These are phyloP conservation scores for Alauda arvensis DNA, from an alignment of 2,797 vertebrate genomes.

Conservation along the genomic window DNA sequence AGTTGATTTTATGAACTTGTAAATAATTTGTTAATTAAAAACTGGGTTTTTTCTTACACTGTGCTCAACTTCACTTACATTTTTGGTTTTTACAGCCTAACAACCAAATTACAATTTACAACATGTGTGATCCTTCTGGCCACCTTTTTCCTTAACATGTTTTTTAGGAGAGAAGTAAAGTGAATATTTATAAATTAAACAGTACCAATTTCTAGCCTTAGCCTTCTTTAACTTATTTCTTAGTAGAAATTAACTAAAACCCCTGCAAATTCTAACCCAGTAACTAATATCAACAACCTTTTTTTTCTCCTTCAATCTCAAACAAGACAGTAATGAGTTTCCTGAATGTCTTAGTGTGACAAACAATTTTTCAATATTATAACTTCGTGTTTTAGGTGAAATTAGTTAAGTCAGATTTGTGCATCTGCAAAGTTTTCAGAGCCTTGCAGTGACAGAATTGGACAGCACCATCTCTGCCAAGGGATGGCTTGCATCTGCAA, in stretches of 20 bases:
- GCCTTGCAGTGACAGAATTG: background rate
- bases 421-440: conserved; percentile 24
- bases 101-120: conserved; percentile 37
- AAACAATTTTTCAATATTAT: conserved; percentile 14
- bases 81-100: conserved; percentile 21
- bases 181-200: conserved; percentile 43
- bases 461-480: background rate
- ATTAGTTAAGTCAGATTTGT: conserved; percentile 1
- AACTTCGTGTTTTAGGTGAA: conserved; percentile 9
- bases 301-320: background rate
- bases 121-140: conserved; percentile 6
- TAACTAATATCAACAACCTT: background rate
- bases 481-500: background rate
- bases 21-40: conserved; percentile 45
- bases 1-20: conserved; percentile 55
- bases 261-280: background rate
- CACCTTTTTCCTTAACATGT: conserved; percentile 16
- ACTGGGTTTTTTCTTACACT: conserved; percentile 24
- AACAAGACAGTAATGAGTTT: background rate
- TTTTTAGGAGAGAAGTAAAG: conserved; percentile 36
- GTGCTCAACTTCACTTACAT: conserved; percentile 35
- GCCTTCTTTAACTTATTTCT: conserved; percentile 42
- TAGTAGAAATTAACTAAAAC: conserved; percentile 10
- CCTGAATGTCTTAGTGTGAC: conserved; percentile 1
- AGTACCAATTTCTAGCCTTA: conserved; percentile 53